phyloP scores from a whole-genome alignment of 2,113 vertebrate genomes.

The Sebastes schlegelii region DNA sequence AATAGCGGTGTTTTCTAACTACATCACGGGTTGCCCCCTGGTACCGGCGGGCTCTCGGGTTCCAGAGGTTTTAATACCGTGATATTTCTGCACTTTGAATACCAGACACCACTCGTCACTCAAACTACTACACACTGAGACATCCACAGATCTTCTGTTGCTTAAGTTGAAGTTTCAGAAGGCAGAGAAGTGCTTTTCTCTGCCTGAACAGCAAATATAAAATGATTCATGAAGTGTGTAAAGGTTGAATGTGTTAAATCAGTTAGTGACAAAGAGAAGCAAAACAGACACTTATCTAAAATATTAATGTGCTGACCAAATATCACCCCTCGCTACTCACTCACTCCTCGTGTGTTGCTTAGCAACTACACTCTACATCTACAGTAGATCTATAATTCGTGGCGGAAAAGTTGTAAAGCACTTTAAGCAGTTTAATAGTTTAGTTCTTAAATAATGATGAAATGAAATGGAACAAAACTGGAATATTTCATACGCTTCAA shows the following conservation, averaged over 20 bases:
- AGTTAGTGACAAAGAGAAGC: neutral
- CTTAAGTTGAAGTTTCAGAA: neutral
- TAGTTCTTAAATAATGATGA: constrained; percentile 20
- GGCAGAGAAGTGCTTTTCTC: neutral
- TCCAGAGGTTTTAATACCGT: neutral
- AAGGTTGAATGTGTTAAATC: neutral
- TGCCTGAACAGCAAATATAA: neutral
- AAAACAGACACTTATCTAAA: constrained; percentile 33
- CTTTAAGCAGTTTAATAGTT: neutral
- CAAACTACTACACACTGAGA: neutral
- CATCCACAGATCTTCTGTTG: neutral
- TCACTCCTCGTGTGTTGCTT: constrained; percentile 42
- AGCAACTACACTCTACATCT: constrained; percentile 49
- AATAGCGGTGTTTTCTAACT: too few species aligned
- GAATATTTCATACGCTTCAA: neutral
- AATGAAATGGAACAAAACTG: neutral
- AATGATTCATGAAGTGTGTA: neutral
- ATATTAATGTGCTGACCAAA: constrained; percentile 40
- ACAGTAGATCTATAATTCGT: neutral
- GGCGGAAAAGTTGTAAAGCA: neutral
- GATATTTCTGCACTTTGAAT: neutral
- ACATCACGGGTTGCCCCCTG: too few species aligned
- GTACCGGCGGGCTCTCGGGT: too few species aligned
- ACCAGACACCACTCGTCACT: neutral
- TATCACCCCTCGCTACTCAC: constrained; percentile 11